A percentile compares a stretch with the other conserved stretches of the same genome.
Conservation (phyloP, 2,797 vertebrate species). For the Peromyscus nudipes region DNA sequence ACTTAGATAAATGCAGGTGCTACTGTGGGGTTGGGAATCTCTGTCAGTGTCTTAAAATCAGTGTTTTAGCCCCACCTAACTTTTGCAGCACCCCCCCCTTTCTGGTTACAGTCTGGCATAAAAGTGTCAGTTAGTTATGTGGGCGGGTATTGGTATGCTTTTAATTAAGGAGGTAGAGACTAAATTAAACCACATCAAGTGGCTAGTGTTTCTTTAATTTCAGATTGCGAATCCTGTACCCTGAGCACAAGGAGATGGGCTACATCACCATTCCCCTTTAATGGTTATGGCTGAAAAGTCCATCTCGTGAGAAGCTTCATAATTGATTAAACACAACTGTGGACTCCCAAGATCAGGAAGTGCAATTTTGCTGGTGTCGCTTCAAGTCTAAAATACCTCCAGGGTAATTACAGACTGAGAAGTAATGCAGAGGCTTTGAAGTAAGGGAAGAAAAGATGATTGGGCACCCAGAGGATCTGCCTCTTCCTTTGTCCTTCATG, state of each 20-base stretch:
- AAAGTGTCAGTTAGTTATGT: conserved; percentile 80
- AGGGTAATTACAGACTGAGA: conserved; percentile 89
- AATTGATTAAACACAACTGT: conserved; percentile 91
- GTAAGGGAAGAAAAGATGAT: conserved; percentile 87
- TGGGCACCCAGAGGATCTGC: conserved; percentile 82
- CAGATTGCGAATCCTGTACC: conserved; percentile 76
- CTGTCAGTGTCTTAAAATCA: conserved; percentile 82
- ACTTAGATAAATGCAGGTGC: conserved; percentile 64
- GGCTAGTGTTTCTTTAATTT: conserved; percentile 86
- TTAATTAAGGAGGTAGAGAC: conserved; percentile 87
- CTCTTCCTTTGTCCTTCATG: conserved; percentile 87
- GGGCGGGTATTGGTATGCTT: conserved; percentile 82
- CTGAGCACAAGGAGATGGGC: conserved; percentile 78
- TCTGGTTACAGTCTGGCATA: conserved; percentile 84
- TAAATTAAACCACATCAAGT: conserved; percentile 86
- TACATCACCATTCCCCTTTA: conserved; percentile 84
- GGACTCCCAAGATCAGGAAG: conserved; percentile 88
- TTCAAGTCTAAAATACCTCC: conserved; percentile 90
- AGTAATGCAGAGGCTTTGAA: conserved; percentile 88
- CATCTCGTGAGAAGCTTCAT: conserved; percentile 89
- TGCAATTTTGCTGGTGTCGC: conserved; percentile 87
- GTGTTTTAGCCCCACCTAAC: conserved; percentile 87
- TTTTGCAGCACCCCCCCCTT: conserved; percentile 68
- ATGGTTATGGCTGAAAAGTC: conserved; percentile 86
- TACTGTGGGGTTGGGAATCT: conserved; percentile 75